Conservation (phyloP, 2,888 invertebrate genomes). For the Agonum fuliginosum region DNA sequence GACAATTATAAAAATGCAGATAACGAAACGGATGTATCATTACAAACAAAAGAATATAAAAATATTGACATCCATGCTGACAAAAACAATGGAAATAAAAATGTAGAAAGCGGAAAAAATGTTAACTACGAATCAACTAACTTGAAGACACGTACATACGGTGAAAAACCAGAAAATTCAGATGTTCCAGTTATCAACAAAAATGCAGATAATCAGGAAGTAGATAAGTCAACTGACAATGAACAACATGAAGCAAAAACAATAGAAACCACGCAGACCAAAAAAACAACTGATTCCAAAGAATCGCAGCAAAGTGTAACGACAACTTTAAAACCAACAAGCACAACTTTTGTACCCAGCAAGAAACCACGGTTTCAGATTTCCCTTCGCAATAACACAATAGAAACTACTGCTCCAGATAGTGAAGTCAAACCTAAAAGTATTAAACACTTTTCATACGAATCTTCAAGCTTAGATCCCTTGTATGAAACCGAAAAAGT, state of each 20-base stretch:
- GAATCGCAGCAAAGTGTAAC: constrained; percentile 65
- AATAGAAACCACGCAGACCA: constrained; percentile 63
- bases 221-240: constrained; percentile 71
- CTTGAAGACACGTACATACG: constrained; percentile 76
- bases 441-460: constrained; percentile 69
- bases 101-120: constrained; percentile 73
- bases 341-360: constrained; percentile 48
- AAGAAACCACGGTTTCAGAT: constrained; percentile 61
- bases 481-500: constrained; percentile 71
- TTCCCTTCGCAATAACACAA: constrained; percentile 57
- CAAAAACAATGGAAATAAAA: constrained; percentile 66
- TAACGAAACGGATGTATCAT: constrained; percentile 64
- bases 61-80: constrained; percentile 66
- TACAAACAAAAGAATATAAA: constrained; percentile 67
- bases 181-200: constrained; percentile 67
- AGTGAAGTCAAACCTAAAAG: constrained; percentile 72
- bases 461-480: constrained; percentile 74
- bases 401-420: constrained; percentile 69
- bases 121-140: constrained; percentile 74
- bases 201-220: constrained; percentile 70
- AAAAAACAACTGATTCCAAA: constrained; percentile 58
- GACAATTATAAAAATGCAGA: constrained; percentile 63
- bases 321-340: constrained; percentile 45
- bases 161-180: constrained; percentile 73
- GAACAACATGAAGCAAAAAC: constrained; percentile 74